phyloP scores from a whole-genome alignment of 2,113 vertebrate genomes.

The Elephas maximus region DNA sequence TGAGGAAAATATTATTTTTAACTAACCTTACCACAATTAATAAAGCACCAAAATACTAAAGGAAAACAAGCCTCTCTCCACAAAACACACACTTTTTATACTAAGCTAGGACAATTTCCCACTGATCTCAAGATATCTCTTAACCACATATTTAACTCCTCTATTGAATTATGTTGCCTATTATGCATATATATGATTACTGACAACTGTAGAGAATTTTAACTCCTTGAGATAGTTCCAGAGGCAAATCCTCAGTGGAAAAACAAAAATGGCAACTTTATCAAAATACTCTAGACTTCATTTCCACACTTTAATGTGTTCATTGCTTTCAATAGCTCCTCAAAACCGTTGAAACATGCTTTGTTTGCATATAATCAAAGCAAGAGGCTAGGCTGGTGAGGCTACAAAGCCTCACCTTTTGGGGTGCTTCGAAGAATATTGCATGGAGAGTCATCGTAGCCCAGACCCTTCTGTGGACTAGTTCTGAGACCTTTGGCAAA shows the following conservation, averaged over 20 bases:
- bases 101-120: conserved; percentile 76
- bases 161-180: conserved; percentile 73
- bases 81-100: conserved; percentile 58
- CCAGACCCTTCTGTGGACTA: background rate
- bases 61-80: conserved; percentile 64
- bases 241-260: conserved; percentile 67
- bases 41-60: conserved; percentile 70
- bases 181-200: conserved; percentile 78
- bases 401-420: background rate
- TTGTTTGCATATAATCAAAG: conserved; percentile 35
- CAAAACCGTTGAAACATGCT: conserved; percentile 13
- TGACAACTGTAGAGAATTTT: conserved; percentile 75
- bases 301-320: conserved; percentile 50
- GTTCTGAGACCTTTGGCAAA: conserved; percentile 26
- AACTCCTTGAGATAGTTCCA: conserved; percentile 67
- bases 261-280: conserved; percentile 74
- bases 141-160: conserved; percentile 80
- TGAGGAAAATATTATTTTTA: conserved; percentile 72
- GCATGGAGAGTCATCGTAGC: background rate
- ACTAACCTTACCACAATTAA: conserved; percentile 71
- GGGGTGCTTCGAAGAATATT: background rate
- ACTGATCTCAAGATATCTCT: conserved; percentile 79
- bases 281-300: conserved; percentile 66
- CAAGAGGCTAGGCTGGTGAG: background rate
- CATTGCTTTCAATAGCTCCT: background rate